These are phyloP conservation scores for Zaprionus davidi DNA, from an alignment of 1,140 invertebrate species.

Conservation along the genomic window DNA sequence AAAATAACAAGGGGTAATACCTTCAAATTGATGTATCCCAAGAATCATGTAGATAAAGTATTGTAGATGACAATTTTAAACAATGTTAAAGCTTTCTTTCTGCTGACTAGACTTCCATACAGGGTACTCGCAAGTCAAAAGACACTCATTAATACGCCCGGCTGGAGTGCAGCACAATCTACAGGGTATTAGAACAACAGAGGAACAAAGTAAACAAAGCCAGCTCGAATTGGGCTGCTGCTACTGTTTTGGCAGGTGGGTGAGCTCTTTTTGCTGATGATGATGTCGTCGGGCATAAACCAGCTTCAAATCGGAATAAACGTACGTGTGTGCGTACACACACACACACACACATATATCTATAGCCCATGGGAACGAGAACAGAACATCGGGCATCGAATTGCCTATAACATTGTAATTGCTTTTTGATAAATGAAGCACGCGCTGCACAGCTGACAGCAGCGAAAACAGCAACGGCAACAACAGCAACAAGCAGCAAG, in stretches of 20 bases:
- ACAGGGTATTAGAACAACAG: conserved; percentile 8
- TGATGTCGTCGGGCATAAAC: conserved; percentile 25
- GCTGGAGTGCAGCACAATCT: background rate
- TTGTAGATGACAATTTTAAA: no score
- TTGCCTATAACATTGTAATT: conserved; percentile 76
- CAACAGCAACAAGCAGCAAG: background rate
- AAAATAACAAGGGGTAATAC: no score
- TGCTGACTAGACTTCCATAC: background rate
- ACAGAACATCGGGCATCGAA: conserved; percentile 62
- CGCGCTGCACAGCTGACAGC: conserved; percentile 78
- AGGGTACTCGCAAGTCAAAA: background rate
- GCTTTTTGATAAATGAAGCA: conserved; percentile 82
- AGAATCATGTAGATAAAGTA: no score
- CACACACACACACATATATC: background rate
- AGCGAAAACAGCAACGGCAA: conserved; percentile 45
- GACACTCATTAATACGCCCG: background rate
- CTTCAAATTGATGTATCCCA: no score
- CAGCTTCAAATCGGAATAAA: conserved; percentile 3
- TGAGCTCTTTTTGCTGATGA: conserved; percentile 11
- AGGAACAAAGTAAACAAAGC: conserved; percentile 19
- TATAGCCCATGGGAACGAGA: conserved; percentile 45
- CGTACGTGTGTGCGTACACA: conserved; percentile 3
- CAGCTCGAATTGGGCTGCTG: conserved; percentile 1
- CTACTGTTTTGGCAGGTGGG: conserved; percentile 64
- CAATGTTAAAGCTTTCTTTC: no score